These are phyloP conservation scores for Zophobas morio DNA, from an alignment of 1,140 invertebrate species.

Conservation along the genomic window DNA sequence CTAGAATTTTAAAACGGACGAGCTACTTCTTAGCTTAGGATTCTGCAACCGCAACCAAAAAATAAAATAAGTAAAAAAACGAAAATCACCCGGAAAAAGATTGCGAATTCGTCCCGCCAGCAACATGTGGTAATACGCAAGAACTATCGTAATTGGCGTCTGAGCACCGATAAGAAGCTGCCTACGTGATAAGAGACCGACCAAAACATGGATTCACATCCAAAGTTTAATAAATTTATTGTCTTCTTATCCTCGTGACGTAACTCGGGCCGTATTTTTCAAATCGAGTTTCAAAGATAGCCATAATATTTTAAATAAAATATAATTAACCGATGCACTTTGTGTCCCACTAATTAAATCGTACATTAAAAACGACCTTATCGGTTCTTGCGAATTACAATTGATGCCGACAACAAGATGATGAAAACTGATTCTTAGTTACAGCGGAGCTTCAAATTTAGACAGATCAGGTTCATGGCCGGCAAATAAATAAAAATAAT, in stretches of 20 bases:
- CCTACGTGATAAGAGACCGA: conserved; percentile 5
- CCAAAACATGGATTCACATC: conserved; percentile 39
- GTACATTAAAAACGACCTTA: not conserved
- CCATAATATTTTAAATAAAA: conserved; percentile 3
- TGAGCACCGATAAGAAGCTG: not conserved
- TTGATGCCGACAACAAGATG: conserved; percentile 2
- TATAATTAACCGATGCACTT: conserved; percentile 2
- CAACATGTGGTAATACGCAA: not conserved
- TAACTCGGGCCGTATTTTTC: not conserved
- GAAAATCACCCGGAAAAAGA: not conserved
- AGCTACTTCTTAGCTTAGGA: not conserved
- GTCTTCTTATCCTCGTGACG: conserved; percentile 3
- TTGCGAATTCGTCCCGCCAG: not conserved
- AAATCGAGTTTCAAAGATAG: not conserved
- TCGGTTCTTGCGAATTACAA: not conserved
- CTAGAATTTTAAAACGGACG: not conserved
- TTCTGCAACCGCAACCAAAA: not conserved
- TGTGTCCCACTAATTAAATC: not conserved
- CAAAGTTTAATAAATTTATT: conserved; percentile 38
- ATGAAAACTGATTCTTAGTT: conserved; percentile 14
- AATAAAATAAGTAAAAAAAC: not conserved
- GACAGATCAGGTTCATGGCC: conserved; percentile 7
- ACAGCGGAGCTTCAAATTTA: not conserved
- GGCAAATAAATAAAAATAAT: conserved; percentile 10
- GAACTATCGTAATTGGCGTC: conserved; percentile 17